phyloP scores from a whole-genome alignment of 1,140 invertebrate genomes.

The Drosophila santomea region DNA sequence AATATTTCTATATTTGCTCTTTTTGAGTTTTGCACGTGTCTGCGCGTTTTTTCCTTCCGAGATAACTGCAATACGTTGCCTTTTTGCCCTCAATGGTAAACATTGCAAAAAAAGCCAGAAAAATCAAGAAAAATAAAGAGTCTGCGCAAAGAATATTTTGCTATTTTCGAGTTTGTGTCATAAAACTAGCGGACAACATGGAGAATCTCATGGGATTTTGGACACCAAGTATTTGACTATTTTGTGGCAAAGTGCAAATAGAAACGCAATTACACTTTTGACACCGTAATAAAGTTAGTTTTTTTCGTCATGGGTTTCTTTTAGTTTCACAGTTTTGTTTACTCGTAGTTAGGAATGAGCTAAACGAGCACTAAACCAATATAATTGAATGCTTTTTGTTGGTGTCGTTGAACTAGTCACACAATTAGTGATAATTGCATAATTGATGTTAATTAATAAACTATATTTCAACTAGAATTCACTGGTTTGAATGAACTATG shows the following conservation, averaged over 20 bases:
- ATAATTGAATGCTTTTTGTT: not conserved
- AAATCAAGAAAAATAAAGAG: not conserved
- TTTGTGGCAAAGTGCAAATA: slow-evolving; percentile 16
- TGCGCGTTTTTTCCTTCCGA: slow-evolving; percentile 5
- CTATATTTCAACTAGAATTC: not conserved
- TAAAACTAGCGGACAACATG: slow-evolving; percentile 40
- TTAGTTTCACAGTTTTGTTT: not conserved
- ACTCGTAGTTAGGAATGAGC: not conserved
- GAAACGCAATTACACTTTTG: slow-evolving; percentile 42
- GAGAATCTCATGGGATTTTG: slow-evolving; percentile 1
- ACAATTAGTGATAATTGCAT: not conserved
- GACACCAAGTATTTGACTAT: not conserved
- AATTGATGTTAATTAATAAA: slow-evolving; percentile 10
- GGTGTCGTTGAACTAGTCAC: slow-evolving; percentile 3
- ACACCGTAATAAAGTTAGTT: slow-evolving; percentile 14
- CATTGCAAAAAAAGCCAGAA: slow-evolving; percentile 2
- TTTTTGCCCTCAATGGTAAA: slow-evolving; percentile 8
- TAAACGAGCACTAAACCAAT: not conserved
- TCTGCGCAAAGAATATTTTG: not conserved
- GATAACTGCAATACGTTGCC: slow-evolving; percentile 14
- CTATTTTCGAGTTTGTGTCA: slow-evolving; percentile 26
- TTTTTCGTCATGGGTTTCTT: not conserved
- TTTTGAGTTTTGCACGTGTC: slow-evolving; percentile 11
- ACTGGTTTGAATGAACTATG: too few species aligned
- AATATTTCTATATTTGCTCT: slow-evolving; percentile 21